Conservation (phyloP, 2,888 invertebrate species). For the Latrodectus hesperus region DNA sequence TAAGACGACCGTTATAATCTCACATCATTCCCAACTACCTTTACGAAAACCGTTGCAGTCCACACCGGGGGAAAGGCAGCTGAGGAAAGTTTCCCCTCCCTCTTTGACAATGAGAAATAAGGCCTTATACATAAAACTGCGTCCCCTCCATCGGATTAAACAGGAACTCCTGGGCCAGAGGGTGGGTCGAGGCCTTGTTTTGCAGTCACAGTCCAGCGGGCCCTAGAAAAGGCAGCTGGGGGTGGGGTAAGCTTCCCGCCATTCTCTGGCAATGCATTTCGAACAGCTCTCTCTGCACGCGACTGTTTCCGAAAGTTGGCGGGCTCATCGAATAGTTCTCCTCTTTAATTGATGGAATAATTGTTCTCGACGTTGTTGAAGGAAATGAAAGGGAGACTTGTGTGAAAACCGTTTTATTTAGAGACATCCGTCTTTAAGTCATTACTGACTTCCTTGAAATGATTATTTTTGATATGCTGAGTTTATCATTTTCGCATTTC, state of each 20-base stretch:
- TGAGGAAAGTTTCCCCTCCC: constrained; percentile 33
- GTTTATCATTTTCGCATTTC: no score
- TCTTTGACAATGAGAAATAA: constrained; percentile 21
- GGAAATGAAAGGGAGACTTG: no score
- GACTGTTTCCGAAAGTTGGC: background rate
- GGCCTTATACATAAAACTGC: constrained; percentile 28
- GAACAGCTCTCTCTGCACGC: constrained; percentile 3
- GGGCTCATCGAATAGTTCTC: no score
- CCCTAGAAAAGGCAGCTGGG: constrained; percentile 44
- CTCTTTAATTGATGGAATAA: no score
- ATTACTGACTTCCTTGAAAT: no score
- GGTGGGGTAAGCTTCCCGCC: constrained; percentile 36
- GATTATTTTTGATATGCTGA: no score
- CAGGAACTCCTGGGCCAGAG: background rate
- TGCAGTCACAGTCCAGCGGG: constrained; percentile 61
- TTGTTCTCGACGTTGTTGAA: no score
- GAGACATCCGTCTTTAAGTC: no score
- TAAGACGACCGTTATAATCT: no score
- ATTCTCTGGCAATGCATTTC: constrained; percentile 24
- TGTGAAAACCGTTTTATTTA: no score
- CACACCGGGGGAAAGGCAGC: constrained; percentile 16
- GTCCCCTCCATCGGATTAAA: constrained; percentile 49
- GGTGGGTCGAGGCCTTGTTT: constrained; percentile 14
- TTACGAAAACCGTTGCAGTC: no score
- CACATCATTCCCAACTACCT: no score